Evolutionary conservation across 1,140 invertebrate genomes (phyloP).

Genomic region (Tetramorium simillimum): DNA sequence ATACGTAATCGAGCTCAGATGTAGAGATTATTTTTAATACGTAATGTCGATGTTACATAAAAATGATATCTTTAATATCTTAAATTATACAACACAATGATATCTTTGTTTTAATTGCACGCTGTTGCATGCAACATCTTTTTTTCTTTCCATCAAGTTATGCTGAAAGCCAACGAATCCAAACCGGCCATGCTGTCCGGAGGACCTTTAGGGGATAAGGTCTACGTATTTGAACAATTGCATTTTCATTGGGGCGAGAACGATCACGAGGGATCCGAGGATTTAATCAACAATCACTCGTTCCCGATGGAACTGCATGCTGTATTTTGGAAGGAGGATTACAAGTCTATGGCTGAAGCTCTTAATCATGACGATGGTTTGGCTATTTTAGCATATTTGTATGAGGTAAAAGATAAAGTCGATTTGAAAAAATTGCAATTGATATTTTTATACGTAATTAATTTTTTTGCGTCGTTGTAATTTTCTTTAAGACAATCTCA

Average conservation of each 20-base stretch:
- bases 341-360: slow-evolving; percentile 88
- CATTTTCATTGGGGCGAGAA: slow-evolving; percentile 94
- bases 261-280: slow-evolving; percentile 94
- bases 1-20: slow-evolving; percentile 27
- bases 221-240: slow-evolving; percentile 92
- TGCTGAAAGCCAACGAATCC: slow-evolving; percentile 86
- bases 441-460: neutral
- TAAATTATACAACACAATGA: neutral
- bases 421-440: neutral
- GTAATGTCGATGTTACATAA: slow-evolving; percentile 6
- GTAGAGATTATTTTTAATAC: neutral
- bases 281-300: slow-evolving; percentile 90
- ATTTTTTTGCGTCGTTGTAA: neutral
- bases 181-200: slow-evolving; percentile 86
- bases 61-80: slow-evolving; percentile 6
- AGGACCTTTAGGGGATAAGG: slow-evolving; percentile 89
- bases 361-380: slow-evolving; percentile 90
- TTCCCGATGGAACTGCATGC: slow-evolving; percentile 93
- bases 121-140: neutral
- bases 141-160: slow-evolving; percentile 82
- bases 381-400: slow-evolving; percentile 94
- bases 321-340: slow-evolving; percentile 93
- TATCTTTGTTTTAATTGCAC: neutral
- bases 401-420: slow-evolving; percentile 87
- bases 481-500: neutral